Base-by-base conservation (phyloP, 2,113 vertebrate genomes). In the crab-eating macaque (Macaca fascicularis) region DNA sequence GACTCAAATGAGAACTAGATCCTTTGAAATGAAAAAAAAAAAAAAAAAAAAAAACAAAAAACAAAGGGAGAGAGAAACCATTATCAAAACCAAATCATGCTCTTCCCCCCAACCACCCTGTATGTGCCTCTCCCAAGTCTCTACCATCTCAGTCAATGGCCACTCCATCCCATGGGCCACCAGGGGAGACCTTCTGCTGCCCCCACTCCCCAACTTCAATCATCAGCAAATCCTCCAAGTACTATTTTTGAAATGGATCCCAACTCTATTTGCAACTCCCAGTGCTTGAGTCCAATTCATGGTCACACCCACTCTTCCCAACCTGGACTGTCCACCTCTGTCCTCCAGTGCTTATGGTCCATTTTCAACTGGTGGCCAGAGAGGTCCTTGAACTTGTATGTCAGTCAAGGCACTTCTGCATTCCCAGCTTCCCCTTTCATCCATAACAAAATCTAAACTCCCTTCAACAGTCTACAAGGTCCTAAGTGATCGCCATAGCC, bases 401-500 rank as follows among this genome's bases (percentile, higher is more conserved):
- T 69, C 86, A 43, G 32, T 2, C 20, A 93, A 70, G 52, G 17
- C 14, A 2, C 10, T n/a, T 8, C 38, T 52, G 76, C 13, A 23
- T 14, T 16, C 79, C 57, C 3, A 1, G 57, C 64, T 76, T 40
- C 45, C 8, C 19, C 3, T 52, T 57, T 57, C 23, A 35, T 52
- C 20, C 22, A 5, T 57, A 81, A 80, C 23, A 30, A 70, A 69
- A 17, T 57, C 23, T n/a, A 74, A 3, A 43, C 45, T 50, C 50
- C 35, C 55, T 27, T 40, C 64, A 38, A 6, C 7, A 13, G n/a
- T 45, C 81, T 52, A 8, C 25, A 8, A n/a, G 50, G 30, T 55
- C 57, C 57, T 1, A 10, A 38, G 32, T 5, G 59, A 23, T 3
- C 72, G 16, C 17, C 75, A 12, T 0, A 0, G 1, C 30, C 23